Evolutionary conservation across 2,797 vertebrate species (phyloP).

Genomic region (Pyrocephalus nanus): DNA sequence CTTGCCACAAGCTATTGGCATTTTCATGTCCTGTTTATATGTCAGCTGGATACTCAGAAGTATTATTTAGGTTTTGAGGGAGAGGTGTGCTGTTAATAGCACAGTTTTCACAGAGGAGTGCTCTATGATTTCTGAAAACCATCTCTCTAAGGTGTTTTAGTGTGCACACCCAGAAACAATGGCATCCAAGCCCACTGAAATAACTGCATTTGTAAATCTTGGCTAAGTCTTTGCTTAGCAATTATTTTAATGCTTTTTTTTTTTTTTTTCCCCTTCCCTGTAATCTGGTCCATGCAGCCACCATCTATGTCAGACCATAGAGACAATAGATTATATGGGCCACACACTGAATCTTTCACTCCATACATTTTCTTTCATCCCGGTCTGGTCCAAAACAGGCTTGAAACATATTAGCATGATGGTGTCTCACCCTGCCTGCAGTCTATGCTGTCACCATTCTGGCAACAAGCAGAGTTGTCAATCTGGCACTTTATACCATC

Average conservation of each 20-base stretch:
- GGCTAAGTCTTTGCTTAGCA: neutral
- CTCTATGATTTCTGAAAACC: neutral
- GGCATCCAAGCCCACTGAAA: neutral
- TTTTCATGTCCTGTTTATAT: slow-evolving; percentile 21
- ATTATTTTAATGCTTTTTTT: neutral
- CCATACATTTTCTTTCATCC: slow-evolving; percentile 19
- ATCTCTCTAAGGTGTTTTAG: neutral
- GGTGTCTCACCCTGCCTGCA: slow-evolving; percentile 44
- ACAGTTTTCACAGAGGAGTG: neutral
- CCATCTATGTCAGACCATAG: neutral
- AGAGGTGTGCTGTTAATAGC: neutral
- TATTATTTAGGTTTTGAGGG: neutral
- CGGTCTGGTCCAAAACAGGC: slow-evolving; percentile 33
- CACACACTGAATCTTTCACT: neutral
- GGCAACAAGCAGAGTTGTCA: slow-evolving; percentile 44
- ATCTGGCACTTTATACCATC: slow-evolving; percentile 26
- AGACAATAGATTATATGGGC: neutral
- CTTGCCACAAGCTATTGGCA: slow-evolving; percentile 11
- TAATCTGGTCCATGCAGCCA: neutral
- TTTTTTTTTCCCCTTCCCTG: neutral
- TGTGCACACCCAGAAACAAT: neutral
- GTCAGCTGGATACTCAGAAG: neutral
- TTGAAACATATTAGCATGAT: slow-evolving; percentile 11
- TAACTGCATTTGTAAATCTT: neutral
- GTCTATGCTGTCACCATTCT: slow-evolving; percentile 35